Evolutionary conservation across 1,140 invertebrate species (phyloP).

Genomic region (Drosophila azteca): DNA sequence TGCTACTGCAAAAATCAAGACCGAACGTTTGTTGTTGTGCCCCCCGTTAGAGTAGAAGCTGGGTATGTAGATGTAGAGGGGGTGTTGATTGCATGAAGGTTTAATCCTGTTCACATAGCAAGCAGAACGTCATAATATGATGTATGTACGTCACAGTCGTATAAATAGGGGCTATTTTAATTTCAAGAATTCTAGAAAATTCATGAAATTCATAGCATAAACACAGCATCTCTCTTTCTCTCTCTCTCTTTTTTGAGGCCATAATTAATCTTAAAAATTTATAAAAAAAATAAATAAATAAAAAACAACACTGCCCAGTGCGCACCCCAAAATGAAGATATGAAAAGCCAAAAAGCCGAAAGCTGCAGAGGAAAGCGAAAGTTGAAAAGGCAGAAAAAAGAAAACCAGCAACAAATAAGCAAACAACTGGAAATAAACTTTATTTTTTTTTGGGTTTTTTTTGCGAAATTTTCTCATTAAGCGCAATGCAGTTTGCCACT

Average conservation of each 20-base stretch:
- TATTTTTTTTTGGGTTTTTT: constrained; percentile 44
- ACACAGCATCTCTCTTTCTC: too few relatives aligned
- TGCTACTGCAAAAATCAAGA: too few relatives aligned
- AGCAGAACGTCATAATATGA: too few relatives aligned
- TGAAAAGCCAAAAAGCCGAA: constrained; percentile 24
- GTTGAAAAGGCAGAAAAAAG: constrained; percentile 28
- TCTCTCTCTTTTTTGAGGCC: not conserved
- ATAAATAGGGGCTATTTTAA: too few relatives aligned
- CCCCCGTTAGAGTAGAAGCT: too few relatives aligned
- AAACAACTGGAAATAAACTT: constrained; percentile 49
- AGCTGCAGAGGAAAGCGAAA: constrained; percentile 37
- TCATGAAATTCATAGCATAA: too few relatives aligned
- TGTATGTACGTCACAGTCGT: too few relatives aligned
- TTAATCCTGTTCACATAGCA: too few relatives aligned
- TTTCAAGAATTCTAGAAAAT: too few relatives aligned
- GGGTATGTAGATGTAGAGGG: too few relatives aligned
- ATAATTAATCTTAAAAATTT: constrained; percentile 31
- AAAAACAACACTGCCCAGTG: constrained; percentile 13
- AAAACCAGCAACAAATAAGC: constrained; percentile 37
- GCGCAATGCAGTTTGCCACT: constrained; percentile 44
- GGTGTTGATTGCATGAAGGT: too few relatives aligned
- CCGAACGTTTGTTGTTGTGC: too few relatives aligned
- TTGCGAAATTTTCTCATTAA: constrained; percentile 54
- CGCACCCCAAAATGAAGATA: constrained; percentile 42
- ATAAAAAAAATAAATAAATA: constrained; percentile 22